These are phyloP conservation scores for Mirounga angustirostris DNA, from an alignment of 2,113 vertebrate species.

Conservation along the genomic window DNA sequence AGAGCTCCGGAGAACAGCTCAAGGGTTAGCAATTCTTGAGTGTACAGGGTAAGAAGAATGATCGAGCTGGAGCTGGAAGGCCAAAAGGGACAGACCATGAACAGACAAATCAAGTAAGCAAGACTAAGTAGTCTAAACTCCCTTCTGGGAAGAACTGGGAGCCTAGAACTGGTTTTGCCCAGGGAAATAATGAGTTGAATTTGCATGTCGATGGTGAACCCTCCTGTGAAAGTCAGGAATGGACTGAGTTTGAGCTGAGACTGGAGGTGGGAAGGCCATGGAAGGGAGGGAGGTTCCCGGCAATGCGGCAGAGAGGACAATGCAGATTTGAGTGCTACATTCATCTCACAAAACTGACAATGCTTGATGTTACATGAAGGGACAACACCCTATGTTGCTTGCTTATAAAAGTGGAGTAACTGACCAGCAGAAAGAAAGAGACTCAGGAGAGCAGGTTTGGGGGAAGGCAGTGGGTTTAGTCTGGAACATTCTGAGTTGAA, in stretches of 20 bases:
- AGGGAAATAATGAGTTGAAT: neutral
- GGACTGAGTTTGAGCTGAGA: neutral
- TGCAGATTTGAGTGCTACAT: neutral
- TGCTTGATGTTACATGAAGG: neutral
- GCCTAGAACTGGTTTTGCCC: neutral
- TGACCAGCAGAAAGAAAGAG: neutral
- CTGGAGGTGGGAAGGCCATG: neutral
- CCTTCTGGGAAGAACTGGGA: neutral
- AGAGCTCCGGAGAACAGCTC: neutral
- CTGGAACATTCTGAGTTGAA: neutral
- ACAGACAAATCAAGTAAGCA: neutral
- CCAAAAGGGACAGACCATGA: neutral
- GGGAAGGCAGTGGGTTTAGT: neutral
- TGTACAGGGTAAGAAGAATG: neutral
- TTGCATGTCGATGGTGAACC: neutral
- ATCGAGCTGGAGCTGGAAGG: neutral
- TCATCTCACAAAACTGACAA: neutral
- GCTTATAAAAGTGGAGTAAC: neutral
- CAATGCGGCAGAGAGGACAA: neutral
- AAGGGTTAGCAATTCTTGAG: neutral
- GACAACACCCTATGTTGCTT: neutral
- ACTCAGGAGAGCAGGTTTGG: neutral
- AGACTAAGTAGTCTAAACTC: neutral
- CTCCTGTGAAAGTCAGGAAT: too few relatives aligned
- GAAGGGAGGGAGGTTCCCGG: neutral